These are phyloP conservation scores for Mactra quadrangularis DNA, from an alignment of 1,140 invertebrate genomes.

Conservation along the genomic window DNA sequence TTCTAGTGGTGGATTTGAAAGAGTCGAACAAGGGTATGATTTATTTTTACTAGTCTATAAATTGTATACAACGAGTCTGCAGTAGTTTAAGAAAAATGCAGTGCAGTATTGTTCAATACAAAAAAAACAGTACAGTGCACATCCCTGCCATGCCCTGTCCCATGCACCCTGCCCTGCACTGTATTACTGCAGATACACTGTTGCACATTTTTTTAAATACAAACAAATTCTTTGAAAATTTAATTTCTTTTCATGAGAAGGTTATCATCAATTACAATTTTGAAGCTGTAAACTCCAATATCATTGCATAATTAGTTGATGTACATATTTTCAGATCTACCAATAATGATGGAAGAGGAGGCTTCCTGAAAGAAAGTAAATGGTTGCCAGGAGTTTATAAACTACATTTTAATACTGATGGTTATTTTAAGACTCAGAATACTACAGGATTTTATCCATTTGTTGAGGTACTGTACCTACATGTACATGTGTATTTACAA, in stretches of 20 bases:
- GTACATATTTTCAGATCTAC: constrained; percentile 85
- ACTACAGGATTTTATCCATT: constrained; percentile 54
- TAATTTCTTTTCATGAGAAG: no score
- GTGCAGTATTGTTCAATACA: no score
- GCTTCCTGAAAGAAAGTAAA: constrained; percentile 86
- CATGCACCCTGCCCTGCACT: no score
- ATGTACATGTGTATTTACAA: background rate
- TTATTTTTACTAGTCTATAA: background rate
- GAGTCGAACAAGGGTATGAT: constrained; percentile 72
- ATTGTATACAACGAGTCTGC: background rate
- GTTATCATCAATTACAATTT: no score
- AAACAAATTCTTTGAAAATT: no score
- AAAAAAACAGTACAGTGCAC: no score
- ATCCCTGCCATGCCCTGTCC: no score
- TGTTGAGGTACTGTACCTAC: constrained; percentile 42
- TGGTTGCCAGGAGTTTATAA: constrained; percentile 89
- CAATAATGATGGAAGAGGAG: constrained; percentile 88
- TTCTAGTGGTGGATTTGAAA: constrained; percentile 65
- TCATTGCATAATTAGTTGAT: no score
- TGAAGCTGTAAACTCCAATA: no score
- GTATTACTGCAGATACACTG: no score
- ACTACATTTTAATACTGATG: constrained; percentile 87
- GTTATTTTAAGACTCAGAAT: constrained; percentile 42
- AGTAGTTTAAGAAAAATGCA: background rate
- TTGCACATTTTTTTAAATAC: no score